These are phyloP conservation scores for Drosophila mettleri DNA, from an alignment of 2,888 invertebrate species.

Conservation along the genomic window DNA sequence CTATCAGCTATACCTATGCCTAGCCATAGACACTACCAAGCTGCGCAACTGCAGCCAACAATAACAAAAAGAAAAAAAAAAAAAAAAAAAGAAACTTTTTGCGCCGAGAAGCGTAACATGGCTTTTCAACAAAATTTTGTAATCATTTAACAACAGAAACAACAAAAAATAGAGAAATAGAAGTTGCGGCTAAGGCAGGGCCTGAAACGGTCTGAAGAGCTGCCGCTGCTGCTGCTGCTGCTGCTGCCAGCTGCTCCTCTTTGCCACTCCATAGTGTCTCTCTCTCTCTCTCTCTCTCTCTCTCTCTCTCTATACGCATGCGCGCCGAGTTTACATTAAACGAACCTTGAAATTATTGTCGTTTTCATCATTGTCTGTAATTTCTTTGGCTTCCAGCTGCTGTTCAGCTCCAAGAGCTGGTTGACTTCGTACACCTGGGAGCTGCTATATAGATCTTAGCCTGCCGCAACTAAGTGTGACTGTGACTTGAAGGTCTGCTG, in stretches of 20 bases:
- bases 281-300: constrained; percentile 36
- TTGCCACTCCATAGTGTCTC: constrained; percentile 12
- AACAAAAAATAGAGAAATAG: constrained; percentile 29
- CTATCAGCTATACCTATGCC: constrained; percentile 6
- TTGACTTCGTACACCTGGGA: constrained; percentile 26
- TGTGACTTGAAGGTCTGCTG: constrained; percentile 58
- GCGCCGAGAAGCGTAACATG: constrained; percentile 79
- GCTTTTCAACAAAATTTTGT: constrained; percentile 80
- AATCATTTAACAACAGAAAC: constrained; percentile 72
- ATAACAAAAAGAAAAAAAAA: constrained; percentile 55
- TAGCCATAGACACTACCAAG: constrained; percentile 40
- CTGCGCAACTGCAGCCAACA: constrained; percentile 66
- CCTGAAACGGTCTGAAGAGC: constrained; percentile 59
- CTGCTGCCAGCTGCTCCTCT: constrained; percentile 1
- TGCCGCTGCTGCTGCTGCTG: constrained; percentile 11
- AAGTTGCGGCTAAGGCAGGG: constrained; percentile 45
- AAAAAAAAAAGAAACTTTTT: constrained; percentile 71
- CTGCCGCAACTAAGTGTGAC: constrained; percentile 68
- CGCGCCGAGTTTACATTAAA: constrained; percentile 80
- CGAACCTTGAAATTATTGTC: constrained; percentile 84
- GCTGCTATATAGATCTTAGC: constrained; percentile 26
- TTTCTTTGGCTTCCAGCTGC: constrained; percentile 61
- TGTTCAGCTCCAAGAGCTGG: constrained; percentile 19
- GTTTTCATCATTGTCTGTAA: constrained; percentile 81
- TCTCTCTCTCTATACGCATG: constrained; percentile 63